Evolutionary conservation across 1,140 invertebrate species (phyloP), one percentile per base, ranked within the genome.

Genomic region (Arion vulgaris): DNA sequence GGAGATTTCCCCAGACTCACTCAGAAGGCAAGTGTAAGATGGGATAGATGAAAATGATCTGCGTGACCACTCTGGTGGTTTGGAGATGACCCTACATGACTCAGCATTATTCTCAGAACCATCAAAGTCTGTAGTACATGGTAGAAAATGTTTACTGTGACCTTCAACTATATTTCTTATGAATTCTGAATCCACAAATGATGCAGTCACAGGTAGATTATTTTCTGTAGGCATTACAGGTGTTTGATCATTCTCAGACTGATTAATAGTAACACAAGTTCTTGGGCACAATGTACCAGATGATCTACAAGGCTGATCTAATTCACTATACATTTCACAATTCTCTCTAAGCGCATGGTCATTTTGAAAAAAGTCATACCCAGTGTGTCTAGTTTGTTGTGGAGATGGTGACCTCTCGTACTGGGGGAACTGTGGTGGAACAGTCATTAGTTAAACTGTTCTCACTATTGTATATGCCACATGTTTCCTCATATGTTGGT

Each of bases 401-500:
- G 32, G 51, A 36, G 36, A 41, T 19, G 36, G 51, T 11, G 57
- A 79, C 1, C 36, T 26, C 15, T 76, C 41, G 13, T 53, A 36
- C 57, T 68, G 51, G 1, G 57, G 32, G 77, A 79, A 38, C 41
- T 34, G 53, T 13, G 36, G 11, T n/a, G 4, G 78, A 51, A 26
- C 36, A 34, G 9, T 13, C 4, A 26, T 53, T 32, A 32, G 17
- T 32, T 9, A 81, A 57, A 28, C 80, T 81, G 39, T 41, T 73
- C 19, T 81, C 80, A 62, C 80, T 81, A 28, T 49, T 71, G 51
- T 53, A 81, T 0, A 49, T 28, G 2, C 57, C 71, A 74, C 80
- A 81, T 36, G 81, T 86, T n/a, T 87, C 86, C 26, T 86, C 85
- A 66, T 87, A 87, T 7, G 85, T 82, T 0, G 86, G 86, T 0